A percentile compares a stretch with the other conserved stretches of the same genome.
Conservation (phyloP, 2,888 invertebrate genomes). For the Melinopterus prodromus region DNA sequence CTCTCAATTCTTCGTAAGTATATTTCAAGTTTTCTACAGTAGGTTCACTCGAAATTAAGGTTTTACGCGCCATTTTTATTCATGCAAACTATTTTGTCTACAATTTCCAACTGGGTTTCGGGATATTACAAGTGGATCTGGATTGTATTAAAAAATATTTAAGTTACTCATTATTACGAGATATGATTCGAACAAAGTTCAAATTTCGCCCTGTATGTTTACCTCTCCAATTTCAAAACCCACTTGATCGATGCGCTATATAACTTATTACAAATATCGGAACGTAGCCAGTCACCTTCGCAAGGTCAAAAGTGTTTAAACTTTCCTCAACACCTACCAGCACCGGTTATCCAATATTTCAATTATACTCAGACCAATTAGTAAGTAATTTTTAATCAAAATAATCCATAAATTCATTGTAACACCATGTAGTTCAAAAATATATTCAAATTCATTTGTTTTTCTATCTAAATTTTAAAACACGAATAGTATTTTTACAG, state of each 20-base stretch:
- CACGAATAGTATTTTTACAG: constrained; percentile 10
- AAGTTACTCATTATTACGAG: too few relatives aligned
- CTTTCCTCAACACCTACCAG: constrained; percentile 15
- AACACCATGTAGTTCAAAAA: constrained; percentile 9
- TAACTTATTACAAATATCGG: constrained; percentile 6
- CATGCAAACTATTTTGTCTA: too few relatives aligned
- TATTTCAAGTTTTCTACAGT: neutral
- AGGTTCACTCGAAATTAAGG: neutral
- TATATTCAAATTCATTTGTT: neutral
- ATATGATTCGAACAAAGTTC: neutral
- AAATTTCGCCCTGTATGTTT: neutral
- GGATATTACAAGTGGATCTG: too few relatives aligned
- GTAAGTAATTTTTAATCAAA: constrained; percentile 16
- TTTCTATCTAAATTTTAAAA: constrained; percentile 11
- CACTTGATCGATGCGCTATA: constrained; percentile 5
- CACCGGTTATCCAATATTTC: constrained; percentile 9
- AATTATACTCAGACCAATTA: neutral
- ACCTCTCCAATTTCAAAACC: neutral
- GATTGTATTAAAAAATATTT: too few relatives aligned
- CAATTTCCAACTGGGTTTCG: too few relatives aligned
- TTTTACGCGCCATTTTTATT: neutral
- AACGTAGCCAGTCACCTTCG: constrained; percentile 32
- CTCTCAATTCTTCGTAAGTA: neutral
- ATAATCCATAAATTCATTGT: neutral
- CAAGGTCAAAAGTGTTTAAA: constrained; percentile 32